Evolutionary conservation across 1,140 invertebrate species (phyloP), one percentile per base, ranked within the genome.

Genomic region (Aphidius gifuensis): DNA sequence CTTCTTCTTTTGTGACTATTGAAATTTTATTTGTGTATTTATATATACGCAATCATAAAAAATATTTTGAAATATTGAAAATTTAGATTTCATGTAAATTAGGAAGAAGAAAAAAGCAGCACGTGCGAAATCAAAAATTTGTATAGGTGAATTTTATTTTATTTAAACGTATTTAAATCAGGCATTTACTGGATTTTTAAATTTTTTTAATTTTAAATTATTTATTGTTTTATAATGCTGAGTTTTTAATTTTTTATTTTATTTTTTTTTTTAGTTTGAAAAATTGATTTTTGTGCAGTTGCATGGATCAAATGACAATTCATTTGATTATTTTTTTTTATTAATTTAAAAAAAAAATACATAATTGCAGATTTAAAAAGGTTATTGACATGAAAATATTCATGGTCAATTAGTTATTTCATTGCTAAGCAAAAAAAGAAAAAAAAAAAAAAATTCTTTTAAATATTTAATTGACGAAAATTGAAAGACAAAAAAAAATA

Each of bases 331-430:
- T 1, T 32, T 32, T 32, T 32, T 32, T 32, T 32, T 32, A 32
- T 32, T 3, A 32, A 32, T 3, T 32, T 32, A 32, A 32, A 32
- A 32, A 32, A 3, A 32, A 32, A 32, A 32, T 32, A 32, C 23
- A 32, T 32, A 32, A 32, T 32, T 32, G 23, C 23, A 32, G 4
- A 32, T 3, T 32, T 32, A 32, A 32, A 32, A 32, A 32, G 23
- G 2, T 32, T 32, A 32, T 32, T 32, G 23, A 32, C 23, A 3
- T 32, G n/a, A 46, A 53, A 54, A 61, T 40, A 61, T 54, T 54
- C 43, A 53, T 46, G 50, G 49, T 16, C 39, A 44, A 63, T 58
- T 49, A 53, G 58, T 63, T 63, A 58, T 61, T 54, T 21, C 32
- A 9, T 45, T 45, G 44, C 5, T 8, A 9, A 60, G 42, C 38